These are phyloP conservation scores for Neuroterus valhalla DNA, from an alignment of 1,140 invertebrate species.

Conservation along the genomic window DNA sequence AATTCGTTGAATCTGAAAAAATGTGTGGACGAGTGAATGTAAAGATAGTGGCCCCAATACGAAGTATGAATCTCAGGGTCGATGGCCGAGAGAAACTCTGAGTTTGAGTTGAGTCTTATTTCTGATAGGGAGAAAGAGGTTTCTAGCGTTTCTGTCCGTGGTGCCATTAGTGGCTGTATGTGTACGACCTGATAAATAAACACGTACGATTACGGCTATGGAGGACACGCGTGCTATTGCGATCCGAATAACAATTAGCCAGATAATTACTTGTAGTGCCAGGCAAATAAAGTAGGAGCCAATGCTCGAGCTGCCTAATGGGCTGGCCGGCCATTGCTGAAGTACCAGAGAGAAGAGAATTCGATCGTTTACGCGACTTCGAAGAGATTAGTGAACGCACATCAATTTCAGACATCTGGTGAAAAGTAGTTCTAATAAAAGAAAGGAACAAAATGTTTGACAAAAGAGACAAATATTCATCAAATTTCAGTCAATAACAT, in stretches of 20 bases:
- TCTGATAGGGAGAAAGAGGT: conserved; percentile 3
- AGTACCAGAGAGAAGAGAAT: background rate
- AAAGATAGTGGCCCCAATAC: background rate
- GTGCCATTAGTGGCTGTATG: conserved; percentile 14
- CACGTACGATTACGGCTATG: conserved; percentile 20
- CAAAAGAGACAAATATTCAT: too few relatives aligned
- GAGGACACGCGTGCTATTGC: conserved; percentile 15
- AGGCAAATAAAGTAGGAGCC: conserved; percentile 37
- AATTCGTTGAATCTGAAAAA: too few relatives aligned
- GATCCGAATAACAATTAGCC: conserved; percentile 42
- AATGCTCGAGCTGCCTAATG: conserved; percentile 16
- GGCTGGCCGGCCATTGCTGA: conserved; percentile 2
- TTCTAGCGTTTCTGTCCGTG: conserved; percentile 19
- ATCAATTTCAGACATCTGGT: background rate
- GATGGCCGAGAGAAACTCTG: background rate
- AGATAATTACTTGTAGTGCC: conserved; percentile 42
- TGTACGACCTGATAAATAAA: conserved; percentile 36
- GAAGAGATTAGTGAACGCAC: conserved; percentile 14
- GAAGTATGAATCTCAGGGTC: background rate
- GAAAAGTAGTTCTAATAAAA: background rate
- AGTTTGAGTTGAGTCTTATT: conserved; percentile 11
- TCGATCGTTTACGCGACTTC: conserved; percentile 7
- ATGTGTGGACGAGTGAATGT: background rate
- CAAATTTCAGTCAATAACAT: too few relatives aligned
- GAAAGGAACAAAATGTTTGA: background rate